Percentiles rank a stretch among this genome's conserved stretches.
Evolutionary conservation across 2,113 vertebrate genomes (phyloP).

Genomic region (Tilapia sparmanii): DNA sequence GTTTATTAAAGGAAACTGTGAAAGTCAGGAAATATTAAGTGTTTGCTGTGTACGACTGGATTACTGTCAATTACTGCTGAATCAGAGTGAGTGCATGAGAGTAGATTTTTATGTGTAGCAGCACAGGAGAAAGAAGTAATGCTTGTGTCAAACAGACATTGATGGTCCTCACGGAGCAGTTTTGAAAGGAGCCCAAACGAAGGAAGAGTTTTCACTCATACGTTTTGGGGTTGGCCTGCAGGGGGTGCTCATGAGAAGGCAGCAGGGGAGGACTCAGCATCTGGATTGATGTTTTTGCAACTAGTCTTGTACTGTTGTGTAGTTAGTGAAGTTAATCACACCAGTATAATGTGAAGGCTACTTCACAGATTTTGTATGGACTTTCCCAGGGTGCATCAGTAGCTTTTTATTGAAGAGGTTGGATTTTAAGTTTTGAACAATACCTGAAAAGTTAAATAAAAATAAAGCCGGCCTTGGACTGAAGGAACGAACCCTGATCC

Average conservation of each 20-base stretch:
- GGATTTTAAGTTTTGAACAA: neutral
- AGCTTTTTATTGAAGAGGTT: neutral
- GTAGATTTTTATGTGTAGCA: accelerated
- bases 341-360: neutral
- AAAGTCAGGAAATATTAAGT: neutral
- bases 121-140: neutral
- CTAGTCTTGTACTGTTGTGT: neutral
- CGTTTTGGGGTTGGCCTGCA: accelerated
- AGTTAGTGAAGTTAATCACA: neutral
- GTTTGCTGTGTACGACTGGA: neutral
- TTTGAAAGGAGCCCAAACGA: neutral
- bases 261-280: neutral
- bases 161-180: neutral
- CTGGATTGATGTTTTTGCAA: neutral
- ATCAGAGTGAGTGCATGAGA: accelerated
- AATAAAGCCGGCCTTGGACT: neutral
- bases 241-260: neutral
- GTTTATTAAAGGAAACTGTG: neutral
- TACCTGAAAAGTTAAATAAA: neutral
- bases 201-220: neutral
- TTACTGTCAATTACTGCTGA: accelerated
- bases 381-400: neutral
- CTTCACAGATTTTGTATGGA: neutral
- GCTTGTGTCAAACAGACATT: neutral
- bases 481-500: neutral